phyloP scores from a whole-genome alignment of 2,888 invertebrate species.

The Tetropium fuscum region DNA sequence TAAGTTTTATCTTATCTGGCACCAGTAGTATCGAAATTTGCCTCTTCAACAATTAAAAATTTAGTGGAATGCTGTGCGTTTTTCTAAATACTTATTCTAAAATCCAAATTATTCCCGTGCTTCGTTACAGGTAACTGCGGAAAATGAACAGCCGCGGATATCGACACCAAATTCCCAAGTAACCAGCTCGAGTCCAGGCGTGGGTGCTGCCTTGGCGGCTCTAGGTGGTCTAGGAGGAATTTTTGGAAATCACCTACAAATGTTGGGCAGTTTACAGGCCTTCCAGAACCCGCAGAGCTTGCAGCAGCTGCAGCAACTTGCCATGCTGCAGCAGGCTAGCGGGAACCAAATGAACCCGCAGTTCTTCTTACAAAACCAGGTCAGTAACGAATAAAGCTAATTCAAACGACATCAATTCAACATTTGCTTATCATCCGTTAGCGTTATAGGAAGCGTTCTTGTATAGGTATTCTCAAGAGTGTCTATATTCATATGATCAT shows the following conservation, averaged over 20 bases:
- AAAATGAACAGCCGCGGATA: slow-evolving; percentile 58
- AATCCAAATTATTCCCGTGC: slow-evolving; percentile 16
- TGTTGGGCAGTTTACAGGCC: slow-evolving; percentile 66
- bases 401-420: too few species aligned
- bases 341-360: slow-evolving; percentile 67
- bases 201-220: slow-evolving; percentile 68
- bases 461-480: too few species aligned
- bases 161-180: slow-evolving; percentile 63
- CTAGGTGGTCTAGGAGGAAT: slow-evolving; percentile 63
- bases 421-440: too few species aligned
- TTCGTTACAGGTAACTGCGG: slow-evolving; percentile 60
- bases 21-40: slow-evolving; percentile 6
- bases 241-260: slow-evolving; percentile 63
- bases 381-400: too few species aligned
- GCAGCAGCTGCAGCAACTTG: slow-evolving; percentile 75
- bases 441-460: too few species aligned
- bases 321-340: slow-evolving; percentile 67
- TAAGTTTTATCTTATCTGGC: slow-evolving; percentile 21
- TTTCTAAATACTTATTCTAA: slow-evolving; percentile 3
- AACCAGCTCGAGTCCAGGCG: slow-evolving; percentile 62
- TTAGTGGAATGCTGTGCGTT: slow-evolving; percentile 7
- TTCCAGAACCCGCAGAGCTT: slow-evolving; percentile 75
- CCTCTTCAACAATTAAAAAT: slow-evolving; percentile 8
- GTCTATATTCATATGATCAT: too few species aligned
- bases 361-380: slow-evolving; percentile 83